Percentiles rank a stretch among this genome's conserved stretches.
phyloP scores from a whole-genome alignment of 2,797 vertebrate genomes.

The Arctocebus calabarensis region DNA sequence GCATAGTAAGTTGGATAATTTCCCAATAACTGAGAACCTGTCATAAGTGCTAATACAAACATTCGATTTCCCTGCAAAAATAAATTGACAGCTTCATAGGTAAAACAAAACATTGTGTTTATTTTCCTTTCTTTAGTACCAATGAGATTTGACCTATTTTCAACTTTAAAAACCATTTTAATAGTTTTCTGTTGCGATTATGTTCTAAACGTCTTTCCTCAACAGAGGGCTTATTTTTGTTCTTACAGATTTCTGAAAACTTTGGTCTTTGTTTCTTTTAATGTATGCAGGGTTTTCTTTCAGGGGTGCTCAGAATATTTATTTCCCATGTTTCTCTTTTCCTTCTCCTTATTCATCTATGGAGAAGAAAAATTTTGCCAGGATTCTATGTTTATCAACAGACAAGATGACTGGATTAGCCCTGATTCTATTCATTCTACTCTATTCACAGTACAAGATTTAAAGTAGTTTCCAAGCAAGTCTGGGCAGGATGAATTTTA shows the following conservation, averaged over 20 bases:
- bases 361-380: background rate
- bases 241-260: background rate
- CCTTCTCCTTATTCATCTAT: background rate
- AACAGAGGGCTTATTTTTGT: background rate
- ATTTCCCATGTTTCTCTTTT: background rate
- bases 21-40: background rate
- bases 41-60: background rate
- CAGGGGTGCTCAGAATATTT: background rate
- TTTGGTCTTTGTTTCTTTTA: background rate
- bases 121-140: background rate
- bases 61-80: background rate
- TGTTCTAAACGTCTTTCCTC: background rate
- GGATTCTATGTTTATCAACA: background rate
- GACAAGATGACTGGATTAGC: background rate
- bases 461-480: background rate
- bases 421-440: background rate
- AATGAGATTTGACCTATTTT: background rate
- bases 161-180: background rate
- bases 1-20: background rate
- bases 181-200: background rate
- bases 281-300: background rate
- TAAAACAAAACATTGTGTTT: background rate
- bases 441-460: background rate
- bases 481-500: background rate
- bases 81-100: background rate